Percentiles rank a stretch among this genome's conserved stretches.
phyloP scores from a whole-genome alignment of 2,113 vertebrate species.

The Bucco capensis region DNA sequence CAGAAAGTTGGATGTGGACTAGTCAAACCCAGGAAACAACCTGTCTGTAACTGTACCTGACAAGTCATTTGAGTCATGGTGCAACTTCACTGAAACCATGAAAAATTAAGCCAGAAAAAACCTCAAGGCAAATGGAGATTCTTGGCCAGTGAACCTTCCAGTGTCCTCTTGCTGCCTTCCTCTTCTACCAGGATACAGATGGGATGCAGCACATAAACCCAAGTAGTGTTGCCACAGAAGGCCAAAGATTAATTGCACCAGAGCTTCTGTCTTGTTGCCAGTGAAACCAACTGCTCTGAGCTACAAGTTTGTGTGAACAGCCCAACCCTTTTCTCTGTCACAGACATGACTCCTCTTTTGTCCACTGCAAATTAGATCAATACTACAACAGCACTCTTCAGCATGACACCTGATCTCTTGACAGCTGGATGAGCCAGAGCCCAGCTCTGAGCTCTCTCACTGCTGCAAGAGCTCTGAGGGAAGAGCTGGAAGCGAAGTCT shows the following conservation, averaged over 20 bases:
- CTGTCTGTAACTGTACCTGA: not conserved
- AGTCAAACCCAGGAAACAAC: not conserved
- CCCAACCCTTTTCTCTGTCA: not conserved
- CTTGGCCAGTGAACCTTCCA: not conserved
- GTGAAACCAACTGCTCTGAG: not conserved
- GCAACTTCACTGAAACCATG: not conserved
- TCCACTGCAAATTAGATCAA: not conserved
- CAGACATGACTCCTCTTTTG: not conserved
- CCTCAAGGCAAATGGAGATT: not conserved
- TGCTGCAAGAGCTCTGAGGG: not conserved
- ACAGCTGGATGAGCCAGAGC: not conserved
- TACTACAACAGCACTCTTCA: not conserved
- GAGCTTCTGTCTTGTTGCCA: not conserved
- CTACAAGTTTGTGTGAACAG: not conserved
- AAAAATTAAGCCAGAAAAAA: not conserved
- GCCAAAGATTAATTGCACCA: not conserved
- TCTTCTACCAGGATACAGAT: not conserved
- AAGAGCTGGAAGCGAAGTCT: not conserved
- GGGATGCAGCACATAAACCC: not conserved
- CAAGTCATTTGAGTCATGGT: accelerated
- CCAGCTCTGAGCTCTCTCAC: not conserved
- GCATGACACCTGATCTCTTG: not conserved
- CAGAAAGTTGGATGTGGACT: not conserved
- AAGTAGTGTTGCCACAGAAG: accelerated
- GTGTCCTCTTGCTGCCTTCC: not conserved